Evolutionary conservation across 2,113 vertebrate genomes (phyloP), one percentile per base, ranked within the genome.

Genomic region (Petrocephalus zakoni): DNA sequence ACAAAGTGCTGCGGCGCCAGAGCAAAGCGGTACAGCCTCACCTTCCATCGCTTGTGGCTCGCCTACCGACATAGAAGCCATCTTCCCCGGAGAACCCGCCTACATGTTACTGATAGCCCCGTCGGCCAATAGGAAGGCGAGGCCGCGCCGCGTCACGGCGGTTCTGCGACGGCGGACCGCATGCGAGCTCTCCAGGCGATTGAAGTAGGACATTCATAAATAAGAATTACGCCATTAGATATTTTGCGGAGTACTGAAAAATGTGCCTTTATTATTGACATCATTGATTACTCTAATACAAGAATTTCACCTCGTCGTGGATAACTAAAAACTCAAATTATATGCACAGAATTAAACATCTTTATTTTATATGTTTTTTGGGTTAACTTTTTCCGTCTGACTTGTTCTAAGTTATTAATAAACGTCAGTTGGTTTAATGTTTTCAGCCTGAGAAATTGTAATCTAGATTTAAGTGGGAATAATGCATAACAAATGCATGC

Each of bases 21-120:
- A 58, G 29, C 58, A 25, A 11, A 68, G 61, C 85, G 22, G 7
- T 88, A 64, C 91, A 19, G 78, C 91, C 93, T 93, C 87, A 95
- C 96, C 96, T 95, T 96, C 96, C 96, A 96, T 96, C 89, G 95
- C 96, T 93, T 96, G 96, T 61, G 93, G 93, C 87, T 96, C 95
- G 93, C 94, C 95, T 87, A 93, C 94, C 93, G 94, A 93, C 92
- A 93, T 75, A 85, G 95, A 93, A 92, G 96, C 95, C 96, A 96
- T 96, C 93, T 95, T 95, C 93, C 90, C 75, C 7, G 72, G 91
- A 93, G 91, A 92, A 93, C 93, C 94, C 91, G 92, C 93, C 91
- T 91, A 58, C 25, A 25, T 78, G 55, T 91, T 87, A 92, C 90
- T 90, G 93, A 90, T 91, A 91, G 56, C 34, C 42, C 5, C 13